Base-by-base conservation (phyloP, 2,888 invertebrate genomes). In the Lasioglossum vierecki region DNA sequence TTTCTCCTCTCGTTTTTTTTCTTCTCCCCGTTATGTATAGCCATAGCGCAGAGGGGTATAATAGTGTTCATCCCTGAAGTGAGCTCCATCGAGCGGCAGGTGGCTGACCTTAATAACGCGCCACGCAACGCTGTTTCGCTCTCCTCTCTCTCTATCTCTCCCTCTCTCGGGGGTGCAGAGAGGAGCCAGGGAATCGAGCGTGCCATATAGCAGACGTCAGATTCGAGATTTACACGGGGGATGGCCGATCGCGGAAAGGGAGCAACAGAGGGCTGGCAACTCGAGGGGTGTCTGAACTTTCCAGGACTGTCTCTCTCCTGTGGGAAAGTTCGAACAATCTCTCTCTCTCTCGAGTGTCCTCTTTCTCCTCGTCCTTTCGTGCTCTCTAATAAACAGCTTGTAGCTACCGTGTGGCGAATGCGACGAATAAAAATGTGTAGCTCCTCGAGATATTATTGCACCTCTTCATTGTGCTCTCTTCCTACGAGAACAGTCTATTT, bases 1-100 rank as follows among this genome's bases (percentile, higher is more conserved):
- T 92, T 91, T 92, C 92, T 49, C 1, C 22, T 5, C 9, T 26
- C 35, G 30, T 30, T 8, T 41, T n/a, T 46, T 44, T 72, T 75
- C 46, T 49, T 22, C 46, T 63, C 39, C 80, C 85, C 79, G 85
- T 88, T 88, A 88, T 88, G 85, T 87, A 84, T 88, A 88, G 79
- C 84, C 81, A 84, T 87, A 86, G 91, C 89, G 86, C 91, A 89
- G 89, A 89, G 92, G 90, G 89, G 91, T 92, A 93, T 94, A 94
- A 94, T 94, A 92, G 93, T 93, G 93, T 94, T 94, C 94, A 94
- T 94, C 94, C 94, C 92, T 91, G 93, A 94, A 94, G 93, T 92
- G 94, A 94, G 93, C 93, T 94, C 92, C 93, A 94, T 94, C 93
- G 94, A 94, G 93, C 95, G 94, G 95, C 95, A 95, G 95, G 95